phyloP scores from a whole-genome alignment of 2,888 invertebrate species.

The Dione juno region DNA sequence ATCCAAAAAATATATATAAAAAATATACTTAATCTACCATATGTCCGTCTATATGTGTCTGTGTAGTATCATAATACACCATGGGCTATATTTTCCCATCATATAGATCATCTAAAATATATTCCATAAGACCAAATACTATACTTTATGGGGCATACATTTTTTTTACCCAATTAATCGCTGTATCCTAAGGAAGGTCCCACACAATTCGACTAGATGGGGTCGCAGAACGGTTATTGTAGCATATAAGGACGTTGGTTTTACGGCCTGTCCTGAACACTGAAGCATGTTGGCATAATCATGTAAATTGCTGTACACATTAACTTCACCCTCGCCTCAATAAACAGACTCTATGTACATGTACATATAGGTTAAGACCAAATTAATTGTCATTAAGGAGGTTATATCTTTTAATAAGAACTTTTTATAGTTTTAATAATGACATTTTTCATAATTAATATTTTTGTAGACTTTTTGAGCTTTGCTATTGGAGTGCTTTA shows the following conservation, averaged over 20 bases:
- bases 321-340: conserved; percentile 35
- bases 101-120: no score
- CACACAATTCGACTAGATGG: conserved; percentile 33
- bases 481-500: no score
- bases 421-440: neutral
- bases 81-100: no score
- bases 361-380: neutral
- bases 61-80: no score
- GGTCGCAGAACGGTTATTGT: conserved; percentile 45
- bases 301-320: conserved; percentile 48
- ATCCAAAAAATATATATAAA: no score
- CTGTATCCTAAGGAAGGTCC: conserved; percentile 14
- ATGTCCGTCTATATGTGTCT: no score
- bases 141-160: no score
- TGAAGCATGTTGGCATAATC: conserved; percentile 47
- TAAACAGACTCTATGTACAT: conserved; percentile 22
- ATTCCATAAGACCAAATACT: no score
- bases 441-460: neutral
- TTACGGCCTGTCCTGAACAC: conserved; percentile 45
- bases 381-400: neutral
- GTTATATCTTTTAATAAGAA: neutral
- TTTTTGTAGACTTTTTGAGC: neutral
- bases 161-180: neutral
- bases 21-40: no score
- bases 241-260: conserved; percentile 46